phyloP scores from a whole-genome alignment of 1,140 invertebrate species.

The Lordiphosa clarofinis region DNA sequence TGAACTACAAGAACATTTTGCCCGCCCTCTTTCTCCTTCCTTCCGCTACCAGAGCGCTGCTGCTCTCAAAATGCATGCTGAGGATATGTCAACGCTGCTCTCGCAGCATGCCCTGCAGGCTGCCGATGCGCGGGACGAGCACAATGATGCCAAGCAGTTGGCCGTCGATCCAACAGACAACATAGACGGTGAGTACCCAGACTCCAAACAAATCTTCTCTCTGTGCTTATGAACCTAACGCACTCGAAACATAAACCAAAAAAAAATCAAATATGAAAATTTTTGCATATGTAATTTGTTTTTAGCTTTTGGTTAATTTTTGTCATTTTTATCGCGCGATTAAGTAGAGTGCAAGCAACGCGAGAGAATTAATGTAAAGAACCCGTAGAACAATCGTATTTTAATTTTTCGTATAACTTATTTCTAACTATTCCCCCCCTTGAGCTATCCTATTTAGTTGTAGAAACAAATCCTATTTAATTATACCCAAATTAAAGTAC shows the following conservation, averaged over 20 bases:
- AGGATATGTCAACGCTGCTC: constrained; percentile 75
- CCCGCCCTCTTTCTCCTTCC: constrained; percentile 19
- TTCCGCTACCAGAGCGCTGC: constrained; percentile 42
- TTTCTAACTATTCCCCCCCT: constrained; percentile 20
- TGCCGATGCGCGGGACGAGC: constrained; percentile 67
- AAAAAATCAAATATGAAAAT: constrained; percentile 29
- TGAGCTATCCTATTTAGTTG: constrained; percentile 15
- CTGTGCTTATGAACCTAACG: constrained; percentile 42
- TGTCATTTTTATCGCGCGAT: constrained; percentile 29
- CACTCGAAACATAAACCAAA: constrained; percentile 28
- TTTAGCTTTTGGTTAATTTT: constrained; percentile 48
- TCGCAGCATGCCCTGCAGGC: constrained; percentile 68
- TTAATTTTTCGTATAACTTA: constrained; percentile 30
- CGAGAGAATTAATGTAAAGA: constrained; percentile 33
- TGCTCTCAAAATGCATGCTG: constrained; percentile 68
- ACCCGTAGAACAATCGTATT: constrained; percentile 32
- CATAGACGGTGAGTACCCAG: constrained; percentile 78
- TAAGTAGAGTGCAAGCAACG: constrained; percentile 35
- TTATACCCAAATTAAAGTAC: constrained; percentile 5
- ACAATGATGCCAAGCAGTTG: constrained; percentile 75
- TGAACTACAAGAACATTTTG: background rate
- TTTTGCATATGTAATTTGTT: constrained; percentile 47
- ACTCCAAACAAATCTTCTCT: constrained; percentile 45
- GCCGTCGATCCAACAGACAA: constrained; percentile 77
- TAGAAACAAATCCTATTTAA: constrained; percentile 3